These are phyloP conservation scores for Caenorhabditis japonica DNA, from an alignment of 2,888 invertebrate species.

Conservation along the genomic window DNA sequence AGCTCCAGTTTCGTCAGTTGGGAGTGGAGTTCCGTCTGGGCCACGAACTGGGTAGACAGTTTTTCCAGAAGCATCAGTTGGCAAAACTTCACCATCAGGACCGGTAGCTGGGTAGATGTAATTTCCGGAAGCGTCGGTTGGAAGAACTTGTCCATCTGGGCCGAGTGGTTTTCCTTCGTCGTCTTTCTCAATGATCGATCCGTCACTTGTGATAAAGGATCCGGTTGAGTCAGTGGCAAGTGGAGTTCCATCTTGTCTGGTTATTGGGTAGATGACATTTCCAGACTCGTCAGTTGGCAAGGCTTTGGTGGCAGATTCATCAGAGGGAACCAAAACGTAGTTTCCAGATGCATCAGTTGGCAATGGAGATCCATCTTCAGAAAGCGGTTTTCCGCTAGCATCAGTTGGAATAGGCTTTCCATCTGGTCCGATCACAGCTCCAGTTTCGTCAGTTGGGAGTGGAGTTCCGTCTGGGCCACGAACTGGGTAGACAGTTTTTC, in stretches of 20 bases:
- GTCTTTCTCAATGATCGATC: slow-evolving; percentile 48
- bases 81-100: slow-evolving; percentile 45
- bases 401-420: slow-evolving; percentile 50
- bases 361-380: slow-evolving; percentile 58
- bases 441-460: slow-evolving; percentile 50
- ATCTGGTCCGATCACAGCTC: slow-evolving; percentile 49
- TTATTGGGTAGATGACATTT: slow-evolving; percentile 40
- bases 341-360: slow-evolving; percentile 43
- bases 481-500: slow-evolving; percentile 26
- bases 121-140: slow-evolving; percentile 41
- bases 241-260: slow-evolving; percentile 43
- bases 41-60: slow-evolving; percentile 54
- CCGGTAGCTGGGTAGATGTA: slow-evolving; percentile 45
- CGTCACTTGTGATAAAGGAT: slow-evolving; percentile 46
- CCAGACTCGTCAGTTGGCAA: slow-evolving; percentile 45
- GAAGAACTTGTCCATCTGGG: slow-evolving; percentile 50
- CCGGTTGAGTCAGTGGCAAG: slow-evolving; percentile 61
- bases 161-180: slow-evolving; percentile 53
- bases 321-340: slow-evolving; percentile 41
- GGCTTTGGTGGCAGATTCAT: slow-evolving; percentile 19
- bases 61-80: slow-evolving; percentile 33
- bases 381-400: slow-evolving; percentile 29
- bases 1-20: slow-evolving; percentile 54
- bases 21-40: slow-evolving; percentile 56
- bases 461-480: slow-evolving; percentile 56